Percentiles rank a stretch among this genome's conserved stretches.
phyloP scores from a whole-genome alignment of 2,797 vertebrate species.

The Podarcis lilfordi region DNA sequence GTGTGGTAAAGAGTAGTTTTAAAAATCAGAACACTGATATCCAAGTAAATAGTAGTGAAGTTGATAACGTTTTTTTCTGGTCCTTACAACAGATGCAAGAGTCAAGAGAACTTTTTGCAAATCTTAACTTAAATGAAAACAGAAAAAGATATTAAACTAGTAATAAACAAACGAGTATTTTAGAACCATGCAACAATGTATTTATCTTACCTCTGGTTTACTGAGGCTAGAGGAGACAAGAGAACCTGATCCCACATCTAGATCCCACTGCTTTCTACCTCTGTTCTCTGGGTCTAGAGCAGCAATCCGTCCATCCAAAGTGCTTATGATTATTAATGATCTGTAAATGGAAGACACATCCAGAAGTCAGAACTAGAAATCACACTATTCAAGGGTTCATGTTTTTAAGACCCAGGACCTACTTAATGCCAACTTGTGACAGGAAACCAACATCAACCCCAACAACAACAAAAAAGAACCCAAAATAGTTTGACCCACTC shows the following conservation, averaged over 20 bases:
- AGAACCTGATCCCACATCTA: slow-evolving; percentile 93
- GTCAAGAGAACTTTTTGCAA: not conserved
- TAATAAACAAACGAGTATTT: not conserved
- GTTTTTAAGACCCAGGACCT: not conserved
- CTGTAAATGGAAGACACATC: slow-evolving; percentile 69
- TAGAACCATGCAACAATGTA: slow-evolving; percentile 7
- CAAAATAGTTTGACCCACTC: too few species aligned
- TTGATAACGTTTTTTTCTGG: not conserved
- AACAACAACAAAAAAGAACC: too few species aligned
- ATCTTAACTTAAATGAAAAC: not conserved
- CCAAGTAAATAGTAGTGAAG: not conserved
- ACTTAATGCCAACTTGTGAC: slow-evolving; percentile 4
- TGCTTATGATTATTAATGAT: slow-evolving; percentile 95
- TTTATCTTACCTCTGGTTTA: slow-evolving; percentile 91
- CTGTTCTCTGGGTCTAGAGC: slow-evolving; percentile 94
- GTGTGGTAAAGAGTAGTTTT: not conserved
- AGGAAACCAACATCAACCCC: not conserved
- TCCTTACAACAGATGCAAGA: not conserved
- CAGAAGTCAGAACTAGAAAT: slow-evolving; percentile 39
- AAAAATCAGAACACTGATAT: not conserved
- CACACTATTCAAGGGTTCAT: not conserved
- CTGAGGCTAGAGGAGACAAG: slow-evolving; percentile 96
- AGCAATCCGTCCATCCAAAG: slow-evolving; percentile 94
- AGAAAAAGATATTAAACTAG: not conserved
- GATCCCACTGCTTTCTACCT: slow-evolving; percentile 95